Conservation (phyloP, 2,888 invertebrate species). For the Emesis castigata region DNA sequence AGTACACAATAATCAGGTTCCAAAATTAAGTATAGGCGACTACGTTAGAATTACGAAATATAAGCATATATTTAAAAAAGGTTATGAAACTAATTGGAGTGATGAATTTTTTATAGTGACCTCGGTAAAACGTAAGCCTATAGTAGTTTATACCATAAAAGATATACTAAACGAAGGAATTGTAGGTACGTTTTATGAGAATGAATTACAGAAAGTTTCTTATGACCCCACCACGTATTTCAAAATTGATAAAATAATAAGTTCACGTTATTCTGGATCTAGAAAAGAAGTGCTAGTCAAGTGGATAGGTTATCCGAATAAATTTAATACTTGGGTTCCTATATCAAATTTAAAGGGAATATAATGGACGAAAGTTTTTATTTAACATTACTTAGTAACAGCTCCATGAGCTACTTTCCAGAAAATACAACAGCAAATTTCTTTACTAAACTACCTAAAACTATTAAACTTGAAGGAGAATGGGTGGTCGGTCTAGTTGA, state of each 20-base stretch:
- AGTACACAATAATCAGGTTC: not conserved
- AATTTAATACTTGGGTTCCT: constrained; percentile 66
- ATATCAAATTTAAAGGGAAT: constrained; percentile 46
- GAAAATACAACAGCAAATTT: constrained; percentile 3
- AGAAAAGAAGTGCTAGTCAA: constrained; percentile 68
- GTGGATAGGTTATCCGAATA: constrained; percentile 69
- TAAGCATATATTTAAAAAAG: constrained; percentile 63
- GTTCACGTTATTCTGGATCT: constrained; percentile 51
- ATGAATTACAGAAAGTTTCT: constrained; percentile 64
- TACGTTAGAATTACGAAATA: constrained; percentile 65
- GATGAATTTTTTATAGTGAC: constrained; percentile 67
- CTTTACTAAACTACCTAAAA: not conserved
- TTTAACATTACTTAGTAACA: constrained; percentile 50
- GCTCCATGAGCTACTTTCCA: constrained; percentile 60
- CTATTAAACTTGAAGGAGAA: not conserved
- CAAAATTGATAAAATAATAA: constrained; percentile 64
- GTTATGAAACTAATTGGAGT: constrained; percentile 70
- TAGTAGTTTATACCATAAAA: constrained; percentile 58
- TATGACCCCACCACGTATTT: constrained; percentile 45
- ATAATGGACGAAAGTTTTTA: constrained; percentile 65
- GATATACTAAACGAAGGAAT: constrained; percentile 59
- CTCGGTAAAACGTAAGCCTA: constrained; percentile 44
- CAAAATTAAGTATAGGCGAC: constrained; percentile 44
- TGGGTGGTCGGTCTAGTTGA: not conserved
- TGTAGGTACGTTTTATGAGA: constrained; percentile 66